Evolutionary conservation across 2,888 invertebrate species (phyloP), one percentile per base, ranked within the genome.

Genomic region (Amiota minor): DNA sequence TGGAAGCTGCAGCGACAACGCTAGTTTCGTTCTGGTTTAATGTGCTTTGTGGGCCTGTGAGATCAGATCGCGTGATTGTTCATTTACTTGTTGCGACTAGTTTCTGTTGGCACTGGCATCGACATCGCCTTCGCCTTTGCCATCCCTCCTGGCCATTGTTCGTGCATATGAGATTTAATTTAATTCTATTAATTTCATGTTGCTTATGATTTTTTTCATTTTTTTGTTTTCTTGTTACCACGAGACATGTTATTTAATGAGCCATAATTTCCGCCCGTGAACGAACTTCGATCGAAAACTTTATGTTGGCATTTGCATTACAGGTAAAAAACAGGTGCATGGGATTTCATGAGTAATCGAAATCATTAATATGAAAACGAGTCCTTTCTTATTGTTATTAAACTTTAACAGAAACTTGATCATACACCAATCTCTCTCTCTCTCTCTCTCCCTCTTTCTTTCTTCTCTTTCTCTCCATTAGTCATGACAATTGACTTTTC

Each of bases 141-240:
- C 72, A 62, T 16, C 53, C 35, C 35, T 14, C 12, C 70, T 75
- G 59, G 69, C 77, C 75, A 75, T 16, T 64, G 61, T 64, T 68
- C 50, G 49, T 69, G 20, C 71, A 75, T 75, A 80, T 78, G 72
- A 81, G 83, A 76, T 83, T 79, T 79, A 84, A 80, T 81, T 81
- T 78, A 74, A 80, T 79, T 82, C 76, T 78, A 83, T 80, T 81
- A 78, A 84, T 80, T 82, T 79, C 79, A 79, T 79, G 76, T 81
- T 81, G 77, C 83, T 81, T 77, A 82, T 68, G 50, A 9, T 68
- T 53, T 53, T 53, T 53, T n/a, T 53, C 16, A n/a, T 12, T 53
- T 53, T 1, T 53, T 53, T 53, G 14, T 53, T 53, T 53, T 53
- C 18, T 1, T 10, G 1, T 20, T 46, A 46, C 64, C 67, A 68